Base-by-base conservation (phyloP, 2,797 vertebrate genomes). In the Pantherophis alleghaniensis region DNA sequence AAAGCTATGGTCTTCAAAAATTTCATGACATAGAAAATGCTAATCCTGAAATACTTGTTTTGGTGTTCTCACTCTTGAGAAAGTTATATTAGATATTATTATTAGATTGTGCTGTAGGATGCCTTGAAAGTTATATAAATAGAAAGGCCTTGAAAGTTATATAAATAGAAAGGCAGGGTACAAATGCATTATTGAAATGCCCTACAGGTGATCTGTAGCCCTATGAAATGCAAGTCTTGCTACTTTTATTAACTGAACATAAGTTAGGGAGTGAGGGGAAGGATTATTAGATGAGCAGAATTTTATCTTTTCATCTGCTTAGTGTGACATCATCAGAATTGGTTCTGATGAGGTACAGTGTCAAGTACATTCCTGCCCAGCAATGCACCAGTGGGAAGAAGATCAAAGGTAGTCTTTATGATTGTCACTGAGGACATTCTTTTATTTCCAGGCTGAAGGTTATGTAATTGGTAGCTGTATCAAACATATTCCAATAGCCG, bases 391-490 rank as follows among this genome's bases (percentile, higher is more conserved):
- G 22, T 83, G 86, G 56, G 6, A 83, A 83, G 63, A 61, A 90
- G 47, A 20, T 86, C 53, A 55, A 86, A 87, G 32, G n/a, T 87
- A 51, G 47, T 7, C 51, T 53, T 53, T 53, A 32, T 55, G 90
- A 60, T 94, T 55, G 83, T 92, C 16, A 32, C 66, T 22, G 53
- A 74, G 91, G 13, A 60, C 56, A 5, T 94, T 32, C 87, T 95
- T 92, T 93, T 56, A 12, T 61, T 91, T 91, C 0, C 92, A 99
- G 99, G 99, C 99, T 89, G 99, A 99, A 97, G 99, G 99, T 1
- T 99, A 99, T 0, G 99, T 99, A 95, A 99, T 99, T 94, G 99
- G 99, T 94, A 99, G 99, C 98, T 99, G 99, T 97, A 99, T 99
- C 94, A 99, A 99, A 96, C 99, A 99, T 98, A 99, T 99, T 97